Conservation (phyloP, 2,797 vertebrate genomes). For the Arctocebus calabarensis region DNA sequence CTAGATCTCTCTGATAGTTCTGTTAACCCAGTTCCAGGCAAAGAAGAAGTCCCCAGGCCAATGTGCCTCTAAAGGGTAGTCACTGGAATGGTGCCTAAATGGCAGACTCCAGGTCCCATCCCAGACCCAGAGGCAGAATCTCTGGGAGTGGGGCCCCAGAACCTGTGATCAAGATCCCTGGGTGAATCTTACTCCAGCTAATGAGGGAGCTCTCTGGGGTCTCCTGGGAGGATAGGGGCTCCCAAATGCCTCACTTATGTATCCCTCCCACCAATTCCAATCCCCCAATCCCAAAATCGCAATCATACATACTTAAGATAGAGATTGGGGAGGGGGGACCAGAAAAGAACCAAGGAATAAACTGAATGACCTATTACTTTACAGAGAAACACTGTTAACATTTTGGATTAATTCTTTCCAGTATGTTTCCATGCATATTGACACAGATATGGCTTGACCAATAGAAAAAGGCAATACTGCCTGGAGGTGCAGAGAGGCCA, state of each 20-base stretch:
- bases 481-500: too few relatives aligned
- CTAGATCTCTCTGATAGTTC: neutral
- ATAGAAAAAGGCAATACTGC: too few relatives aligned
- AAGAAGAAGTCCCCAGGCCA: neutral
- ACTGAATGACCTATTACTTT: neutral
- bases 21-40: neutral
- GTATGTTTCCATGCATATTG: neutral
- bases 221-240: neutral
- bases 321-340: neutral
- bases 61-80: neutral
- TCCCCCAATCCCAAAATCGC: neutral
- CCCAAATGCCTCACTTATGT: neutral
- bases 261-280: neutral
- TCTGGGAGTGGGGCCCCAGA: neutral
- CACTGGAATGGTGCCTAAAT: neutral
- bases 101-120: neutral
- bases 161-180: neutral
- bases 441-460: neutral
- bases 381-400: neutral
- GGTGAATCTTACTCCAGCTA: neutral
- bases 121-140: neutral
- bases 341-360: conserved; percentile 10
- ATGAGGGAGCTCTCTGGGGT: neutral
- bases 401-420: neutral
- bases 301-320: neutral